These are phyloP conservation scores for Agrypnus murinus DNA, from an alignment of 2,888 invertebrate genomes.

Conservation along the genomic window DNA sequence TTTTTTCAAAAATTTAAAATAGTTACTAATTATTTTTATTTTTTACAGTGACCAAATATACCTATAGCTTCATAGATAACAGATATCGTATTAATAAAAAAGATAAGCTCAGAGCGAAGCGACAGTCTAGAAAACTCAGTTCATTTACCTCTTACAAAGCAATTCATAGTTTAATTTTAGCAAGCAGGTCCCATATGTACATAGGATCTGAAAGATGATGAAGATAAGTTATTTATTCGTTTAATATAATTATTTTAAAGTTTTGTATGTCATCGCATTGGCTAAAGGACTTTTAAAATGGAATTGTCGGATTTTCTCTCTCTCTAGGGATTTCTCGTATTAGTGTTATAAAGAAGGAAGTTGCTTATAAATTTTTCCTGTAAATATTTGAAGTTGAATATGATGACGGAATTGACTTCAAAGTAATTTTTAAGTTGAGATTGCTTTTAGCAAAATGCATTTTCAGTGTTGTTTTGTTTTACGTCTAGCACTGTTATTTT, in stretches of 20 bases:
- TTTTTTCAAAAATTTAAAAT: no score
- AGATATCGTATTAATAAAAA: constrained; percentile 9
- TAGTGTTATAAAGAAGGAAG: neutral
- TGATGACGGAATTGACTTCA: neutral
- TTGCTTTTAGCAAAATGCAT: constrained; percentile 7
- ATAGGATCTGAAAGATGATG: neutral
- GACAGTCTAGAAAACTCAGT: constrained; percentile 32
- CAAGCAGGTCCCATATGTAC: constrained; percentile 29
- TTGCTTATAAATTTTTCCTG: constrained; percentile 2
- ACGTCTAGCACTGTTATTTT: no score
- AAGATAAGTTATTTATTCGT: no score
- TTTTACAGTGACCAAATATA: constrained; percentile 16
- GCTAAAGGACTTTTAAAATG: no score
- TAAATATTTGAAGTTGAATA: constrained; percentile 19
- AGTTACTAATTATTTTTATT: no score
- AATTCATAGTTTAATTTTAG: constrained; percentile 50
- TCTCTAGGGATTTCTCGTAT: no score
- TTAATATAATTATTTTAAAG: no score
- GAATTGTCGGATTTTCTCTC: no score
- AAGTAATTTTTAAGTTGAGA: constrained; percentile 4
- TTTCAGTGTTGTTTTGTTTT: no score
- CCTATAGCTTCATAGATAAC: neutral
- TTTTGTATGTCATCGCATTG: no score
- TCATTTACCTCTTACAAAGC: constrained; percentile 49
- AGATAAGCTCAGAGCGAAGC: constrained; percentile 16